Base-by-base conservation (phyloP, 2,113 vertebrate genomes). In the Cyprichromis sp. region DNA sequence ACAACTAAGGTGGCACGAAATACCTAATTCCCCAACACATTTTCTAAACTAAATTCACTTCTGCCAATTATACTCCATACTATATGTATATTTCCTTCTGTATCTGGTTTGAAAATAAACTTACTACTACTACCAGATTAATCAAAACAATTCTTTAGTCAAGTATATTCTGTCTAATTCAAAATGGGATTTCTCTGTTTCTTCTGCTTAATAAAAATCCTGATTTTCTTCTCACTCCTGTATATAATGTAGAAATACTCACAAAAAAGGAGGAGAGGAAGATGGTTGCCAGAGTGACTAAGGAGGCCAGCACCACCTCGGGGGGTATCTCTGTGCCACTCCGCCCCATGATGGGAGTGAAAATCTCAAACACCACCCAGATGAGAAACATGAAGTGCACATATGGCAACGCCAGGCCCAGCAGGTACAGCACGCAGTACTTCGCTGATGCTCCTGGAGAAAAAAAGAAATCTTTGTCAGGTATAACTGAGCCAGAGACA, bases 291-390 rank as follows among this genome's bases (percentile, higher is more conserved):
- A 96, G 80, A 63, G 97, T 97, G 87, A 98, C 94, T 73, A 99
- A 94, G 84, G 96, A 94, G 29, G 98, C 98, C 91, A 99, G 84
- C 45, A 99, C 96, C 82, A 98, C 83, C 80, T 99, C 99, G 1
- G 99, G 98, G 14, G 97, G 98, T 40, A 98, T 98, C 95, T 99
- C 98, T 0, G 98, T 98, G 82, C 98, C 98, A 19, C 98, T 99
- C 83, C 98, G 98, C 8, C 99, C 99, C 94, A 99, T 97, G 84
- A 99, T 98, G 71, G 99, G 99, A 0, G 97, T 97, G 89, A 99
- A 99, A 96, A 99, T 99, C 95, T 99, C 99, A 95, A 99, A 99
- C 42, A 99, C 96, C 38, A 98, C 97, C 98, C 98, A 99, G 90
- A 98, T 97, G 82, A 99, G 97, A 90, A 99, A 99, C 91, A 98